phyloP scores from a whole-genome alignment of 2,888 invertebrate genomes.

The Diaphora mendica region DNA sequence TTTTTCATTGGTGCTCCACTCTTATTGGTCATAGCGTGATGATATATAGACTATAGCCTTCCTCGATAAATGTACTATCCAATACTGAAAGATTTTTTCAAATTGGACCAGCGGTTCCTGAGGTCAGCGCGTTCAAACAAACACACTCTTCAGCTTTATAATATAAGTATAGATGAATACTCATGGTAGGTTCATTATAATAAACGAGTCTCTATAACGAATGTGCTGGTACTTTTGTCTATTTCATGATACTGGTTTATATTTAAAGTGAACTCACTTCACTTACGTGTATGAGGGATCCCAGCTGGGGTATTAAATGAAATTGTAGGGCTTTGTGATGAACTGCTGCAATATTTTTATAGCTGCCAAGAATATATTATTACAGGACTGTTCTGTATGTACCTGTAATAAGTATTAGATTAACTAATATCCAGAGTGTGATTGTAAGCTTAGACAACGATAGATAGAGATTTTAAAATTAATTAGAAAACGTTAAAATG shows the following conservation, averaged over 20 bases:
- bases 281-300: slow-evolving; percentile 34
- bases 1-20: no score
- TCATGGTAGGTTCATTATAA: not conserved
- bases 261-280: slow-evolving; percentile 36
- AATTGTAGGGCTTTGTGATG: slow-evolving; percentile 4
- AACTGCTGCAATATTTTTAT: not conserved
- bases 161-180: no score
- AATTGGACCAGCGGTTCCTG: no score
- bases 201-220: slow-evolving; percentile 1
- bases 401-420: not conserved
- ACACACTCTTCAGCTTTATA: no score
- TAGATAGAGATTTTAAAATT: not conserved
- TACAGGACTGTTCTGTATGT: not conserved
- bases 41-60: no score
- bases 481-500: not conserved
- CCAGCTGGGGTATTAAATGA: slow-evolving; percentile 2
- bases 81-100: no score
- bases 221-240: not conserved
- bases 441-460: not conserved
- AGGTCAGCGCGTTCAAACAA: no score
- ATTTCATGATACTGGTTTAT: slow-evolving; percentile 2
- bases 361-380: not conserved
- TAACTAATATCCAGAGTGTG: not conserved
- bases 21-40: no score
- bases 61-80: no score